Evolutionary conservation across 1,140 invertebrate genomes (phyloP).

Genomic region (Drosophila lacteicornis): DNA sequence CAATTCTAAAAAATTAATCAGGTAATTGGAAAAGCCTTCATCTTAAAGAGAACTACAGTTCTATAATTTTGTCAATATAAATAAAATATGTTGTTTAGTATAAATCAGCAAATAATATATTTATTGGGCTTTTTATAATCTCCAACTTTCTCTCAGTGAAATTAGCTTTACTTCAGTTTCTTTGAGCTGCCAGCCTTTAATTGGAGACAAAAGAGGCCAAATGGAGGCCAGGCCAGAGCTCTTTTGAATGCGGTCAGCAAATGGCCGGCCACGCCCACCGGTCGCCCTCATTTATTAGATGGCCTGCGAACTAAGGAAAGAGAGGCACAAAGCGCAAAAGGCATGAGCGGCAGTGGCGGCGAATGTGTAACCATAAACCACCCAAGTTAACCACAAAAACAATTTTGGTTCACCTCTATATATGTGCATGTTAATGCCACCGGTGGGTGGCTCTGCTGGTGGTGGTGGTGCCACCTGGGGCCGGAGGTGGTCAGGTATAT

Average conservation of each 20-base stretch:
- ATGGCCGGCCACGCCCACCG: constrained; percentile 30
- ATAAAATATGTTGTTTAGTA: too few relatives aligned
- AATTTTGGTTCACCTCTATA: constrained; percentile 57
- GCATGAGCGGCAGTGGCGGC: constrained; percentile 25
- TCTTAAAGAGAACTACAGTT: too few relatives aligned
- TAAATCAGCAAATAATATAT: neutral
- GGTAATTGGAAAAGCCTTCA: too few relatives aligned
- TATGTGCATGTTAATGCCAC: constrained; percentile 62
- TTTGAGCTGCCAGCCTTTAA: constrained; percentile 34
- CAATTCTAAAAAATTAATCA: too few relatives aligned
- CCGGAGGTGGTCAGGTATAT: constrained; percentile 36
- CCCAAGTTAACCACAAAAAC: constrained; percentile 75
- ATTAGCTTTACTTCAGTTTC: constrained; percentile 17
- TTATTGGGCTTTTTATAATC: neutral
- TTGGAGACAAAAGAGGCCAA: constrained; percentile 37
- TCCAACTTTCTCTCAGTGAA: neutral
- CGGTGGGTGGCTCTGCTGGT: neutral
- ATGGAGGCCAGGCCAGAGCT: constrained; percentile 24
- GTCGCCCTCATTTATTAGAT: constrained; percentile 65
- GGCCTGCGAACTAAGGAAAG: constrained; percentile 61
- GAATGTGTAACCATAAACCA: constrained; percentile 73
- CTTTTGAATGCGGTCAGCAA: constrained; percentile 34
- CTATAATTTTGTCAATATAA: too few relatives aligned
- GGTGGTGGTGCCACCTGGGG: neutral
- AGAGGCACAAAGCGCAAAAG: constrained; percentile 44